Evolutionary conservation across 2,888 invertebrate species (phyloP), one percentile per base, ranked within the genome.

Genomic region (Galerucella pusilla): DNA sequence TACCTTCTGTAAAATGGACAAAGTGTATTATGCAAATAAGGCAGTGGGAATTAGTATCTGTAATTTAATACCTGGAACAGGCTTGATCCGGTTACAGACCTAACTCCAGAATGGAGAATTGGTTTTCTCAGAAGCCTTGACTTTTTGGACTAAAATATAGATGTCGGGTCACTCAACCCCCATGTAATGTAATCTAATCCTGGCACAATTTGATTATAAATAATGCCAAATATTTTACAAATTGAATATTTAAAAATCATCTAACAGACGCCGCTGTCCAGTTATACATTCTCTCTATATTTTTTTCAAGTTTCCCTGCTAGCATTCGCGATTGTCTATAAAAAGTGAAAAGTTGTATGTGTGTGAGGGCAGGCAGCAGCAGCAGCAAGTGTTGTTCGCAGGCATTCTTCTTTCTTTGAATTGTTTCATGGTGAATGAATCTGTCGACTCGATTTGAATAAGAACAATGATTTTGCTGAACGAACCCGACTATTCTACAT

Each of bases 401-500:
- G 54, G 70, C 75, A 46, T 7, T 12, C 46, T 70, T 77, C 80
- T 81, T 79, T 80, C 46, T 65, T 81, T 79, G 80, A 79, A 82
- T 83, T 83, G 82, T 82, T 77, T 77, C 73, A 46, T 60, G 60
- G 59, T 68, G 45, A 69, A 64, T 66, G 65, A 68, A 69, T 77
- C 76, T 80, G 80, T 81, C 79, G 80, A 81, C 77, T 78, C 81
- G 80, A 84, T 83, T 84, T 84, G 82, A 81, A 83, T 83, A 83
- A 82, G 83, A 84, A 84, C 83, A 84, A 84, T 83, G 80, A 80
- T 80, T 81, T 80, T 79, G 81, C 81, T 79, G 82, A 70, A 60
- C 80, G 78, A 73, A 77, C 80, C 81, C 81, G 81, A 83, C 80
- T 77, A 73, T 35, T 68, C 54, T 80, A 83, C 80, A 77, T 72